Conservation (phyloP, 2,113 vertebrate species). For the Atractosteus spatula region DNA sequence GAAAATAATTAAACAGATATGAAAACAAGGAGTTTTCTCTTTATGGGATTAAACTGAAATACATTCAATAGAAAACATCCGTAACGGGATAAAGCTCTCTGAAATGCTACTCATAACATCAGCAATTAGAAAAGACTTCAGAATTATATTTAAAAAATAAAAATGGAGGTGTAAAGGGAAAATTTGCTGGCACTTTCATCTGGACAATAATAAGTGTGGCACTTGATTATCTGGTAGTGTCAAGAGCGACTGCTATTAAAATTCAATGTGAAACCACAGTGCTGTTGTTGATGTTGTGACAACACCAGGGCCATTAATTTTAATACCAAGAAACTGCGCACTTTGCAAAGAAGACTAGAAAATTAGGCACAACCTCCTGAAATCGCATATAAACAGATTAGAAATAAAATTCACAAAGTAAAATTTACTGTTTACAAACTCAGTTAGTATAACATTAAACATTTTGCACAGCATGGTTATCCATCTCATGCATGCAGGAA, state of each 20-base stretch:
- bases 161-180: neutral
- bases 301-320: neutral
- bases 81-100: neutral
- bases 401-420: neutral
- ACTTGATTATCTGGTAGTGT: neutral
- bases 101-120: neutral
- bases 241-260: neutral
- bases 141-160: neutral
- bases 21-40: neutral
- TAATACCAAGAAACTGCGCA: neutral
- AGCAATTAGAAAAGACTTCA: neutral
- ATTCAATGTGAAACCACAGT: neutral
- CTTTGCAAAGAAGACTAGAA: neutral
- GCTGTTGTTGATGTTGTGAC: neutral
- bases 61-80: neutral
- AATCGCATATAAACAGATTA: neutral
- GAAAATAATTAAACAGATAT: neutral
- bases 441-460: neutral
- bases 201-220: neutral
- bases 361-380: slow-evolving; percentile 4
- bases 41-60: neutral
- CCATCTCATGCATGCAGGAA: slow-evolving; percentile 40
- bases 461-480: slow-evolving; percentile 4
- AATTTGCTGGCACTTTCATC: neutral
- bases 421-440: slow-evolving; percentile 3